Conservation (phyloP, 2,888 invertebrate genomes). For the Drosophila meridionalis region DNA sequence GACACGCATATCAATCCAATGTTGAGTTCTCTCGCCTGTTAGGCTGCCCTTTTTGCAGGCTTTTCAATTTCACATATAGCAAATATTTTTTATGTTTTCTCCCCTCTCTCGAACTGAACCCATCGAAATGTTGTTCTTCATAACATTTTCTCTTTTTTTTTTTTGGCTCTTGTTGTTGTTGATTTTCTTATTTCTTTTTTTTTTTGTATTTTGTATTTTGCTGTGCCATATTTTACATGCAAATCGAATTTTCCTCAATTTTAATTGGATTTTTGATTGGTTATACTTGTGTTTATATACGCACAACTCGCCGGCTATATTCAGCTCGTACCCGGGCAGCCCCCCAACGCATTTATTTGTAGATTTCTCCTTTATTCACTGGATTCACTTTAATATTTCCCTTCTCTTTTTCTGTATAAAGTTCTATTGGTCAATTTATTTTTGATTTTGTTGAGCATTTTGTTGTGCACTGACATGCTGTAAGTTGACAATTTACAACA, state of each 20-base stretch:
- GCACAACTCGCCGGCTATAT: conserved; percentile 56
- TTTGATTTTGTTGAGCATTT: conserved; percentile 43
- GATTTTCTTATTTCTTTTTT: conserved; percentile 15
- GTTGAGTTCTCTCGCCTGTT: conserved; percentile 56
- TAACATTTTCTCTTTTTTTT: conserved; percentile 42
- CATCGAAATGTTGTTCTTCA: conserved; percentile 27
- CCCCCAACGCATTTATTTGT: conserved; percentile 47
- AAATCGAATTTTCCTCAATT: conserved; percentile 85
- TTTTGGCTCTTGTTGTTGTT: conserved; percentile 30
- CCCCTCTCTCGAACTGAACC: neutral
- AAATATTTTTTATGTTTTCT: conserved; percentile 75
- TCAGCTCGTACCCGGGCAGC: conserved; percentile 10
- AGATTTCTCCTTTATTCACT: conserved; percentile 27
- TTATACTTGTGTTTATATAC: conserved; percentile 82
- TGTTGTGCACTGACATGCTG: conserved; percentile 59
- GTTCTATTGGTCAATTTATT: conserved; percentile 51
- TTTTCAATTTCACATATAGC: conserved; percentile 77
- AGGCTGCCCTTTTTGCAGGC: conserved; percentile 73
- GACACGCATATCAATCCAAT: conserved; percentile 53
- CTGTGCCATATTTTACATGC: conserved; percentile 83
- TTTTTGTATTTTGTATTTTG: conserved; percentile 31
- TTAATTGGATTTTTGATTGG: conserved; percentile 85
- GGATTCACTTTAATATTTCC: conserved; percentile 20
- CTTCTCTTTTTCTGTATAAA: conserved; percentile 1
- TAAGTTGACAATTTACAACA: conserved; percentile 67